Conservation (phyloP, 1,140 invertebrate species). For the Caerostris darwini region DNA sequence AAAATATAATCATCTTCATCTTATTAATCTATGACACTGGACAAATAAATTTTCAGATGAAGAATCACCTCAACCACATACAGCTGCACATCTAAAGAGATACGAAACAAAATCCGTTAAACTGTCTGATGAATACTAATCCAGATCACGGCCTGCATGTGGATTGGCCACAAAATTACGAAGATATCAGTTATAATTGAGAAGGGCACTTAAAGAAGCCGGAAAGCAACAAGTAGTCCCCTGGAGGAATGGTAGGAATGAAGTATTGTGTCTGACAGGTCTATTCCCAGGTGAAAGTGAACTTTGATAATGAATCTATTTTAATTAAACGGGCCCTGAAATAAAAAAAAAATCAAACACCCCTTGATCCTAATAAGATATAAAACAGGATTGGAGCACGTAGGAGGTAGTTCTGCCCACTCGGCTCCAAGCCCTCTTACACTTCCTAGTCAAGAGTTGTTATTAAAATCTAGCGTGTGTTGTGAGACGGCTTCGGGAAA, state of each 20-base stretch:
- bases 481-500: slow-evolving; percentile 10
- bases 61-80: not conserved
- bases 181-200: slow-evolving; percentile 26
- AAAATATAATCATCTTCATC: not conserved
- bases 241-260: not conserved
- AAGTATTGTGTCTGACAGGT: slow-evolving; percentile 63
- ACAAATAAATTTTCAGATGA: not conserved
- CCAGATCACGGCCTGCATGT: not conserved
- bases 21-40: not conserved
- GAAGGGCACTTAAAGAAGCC: not conserved
- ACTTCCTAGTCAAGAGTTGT: slow-evolving; percentile 61
- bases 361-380: slow-evolving; percentile 62
- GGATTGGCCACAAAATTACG: not conserved
- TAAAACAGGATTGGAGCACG: slow-evolving; percentile 62
- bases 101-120: not conserved
- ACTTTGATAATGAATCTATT: slow-evolving; percentile 70
- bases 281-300: slow-evolving; percentile 68
- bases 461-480: slow-evolving; percentile 61
- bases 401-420: slow-evolving; percentile 65
- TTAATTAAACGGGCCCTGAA: slow-evolving; percentile 68
- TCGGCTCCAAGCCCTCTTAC: not conserved
- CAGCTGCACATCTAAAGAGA: not conserved
- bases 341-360: not conserved
- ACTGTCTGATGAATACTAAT: not conserved
- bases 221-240: not conserved